Evolutionary conservation across 1,140 invertebrate genomes (phyloP), one percentile per base, ranked within the genome.

Genomic region (Drosophila willistoni): DNA sequence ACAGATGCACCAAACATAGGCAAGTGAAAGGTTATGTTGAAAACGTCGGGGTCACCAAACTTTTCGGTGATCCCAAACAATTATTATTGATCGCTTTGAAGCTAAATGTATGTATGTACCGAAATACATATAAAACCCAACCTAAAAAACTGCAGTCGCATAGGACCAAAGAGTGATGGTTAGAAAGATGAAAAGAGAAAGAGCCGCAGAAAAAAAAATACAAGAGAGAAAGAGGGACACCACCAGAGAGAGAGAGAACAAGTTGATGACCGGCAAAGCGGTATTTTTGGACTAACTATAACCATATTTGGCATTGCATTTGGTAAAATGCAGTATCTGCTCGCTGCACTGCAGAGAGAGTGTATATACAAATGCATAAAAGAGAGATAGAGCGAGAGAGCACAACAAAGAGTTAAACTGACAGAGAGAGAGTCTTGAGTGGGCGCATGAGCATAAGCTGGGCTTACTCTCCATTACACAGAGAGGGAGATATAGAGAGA

Each of bases 261-360:
- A 57, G 68, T 39, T 60, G 63, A 41, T 73, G 73, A 69, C 65
- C 65, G 57, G 34, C 59, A 66, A 33, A 51, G 44, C 36, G 34
- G 39, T 75, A 66, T 59, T 65, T 77, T 74, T 87, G 79, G 76
- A 69, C 44, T 19, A 51, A 51, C 44, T 77, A 86, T 86, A 86
- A 86, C 83, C 83, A 86, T 86, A 86, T 86, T 86, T 86, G 83
- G 83, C 76, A 78, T 89, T 86, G 83, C 83, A 86, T 77, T 86
- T 71, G 70, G 59, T 78, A 60, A 77, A 75, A 79, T 85, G 82
- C 82, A 85, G 25, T 81, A 63, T 63, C 44, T 42, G 42, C 69
- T 63, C 34, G 66, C 68, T 71, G 71, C 68, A 73, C 7, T 13
- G 14, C 22, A 36, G 60, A 47, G 44, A 47, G 44, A 47, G 44